These are phyloP conservation scores for Thelaira solivaga DNA, from an alignment of 2,888 invertebrate species.

Conservation along the genomic window DNA sequence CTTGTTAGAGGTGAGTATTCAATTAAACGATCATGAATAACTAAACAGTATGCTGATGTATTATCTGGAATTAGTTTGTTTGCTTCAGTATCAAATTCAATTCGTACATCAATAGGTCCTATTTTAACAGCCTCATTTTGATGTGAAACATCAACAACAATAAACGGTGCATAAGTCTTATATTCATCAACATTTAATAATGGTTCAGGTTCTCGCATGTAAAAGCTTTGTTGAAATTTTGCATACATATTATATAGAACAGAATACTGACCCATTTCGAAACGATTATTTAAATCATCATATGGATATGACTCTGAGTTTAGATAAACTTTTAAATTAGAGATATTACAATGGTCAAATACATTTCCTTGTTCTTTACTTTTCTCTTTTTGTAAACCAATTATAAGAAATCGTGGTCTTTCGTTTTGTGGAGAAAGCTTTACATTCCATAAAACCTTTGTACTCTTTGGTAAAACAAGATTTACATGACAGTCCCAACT, in stretches of 20 bases:
- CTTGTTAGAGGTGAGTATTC: neutral
- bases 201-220: neutral
- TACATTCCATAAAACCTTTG: neutral
- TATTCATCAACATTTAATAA: constrained; percentile 1
- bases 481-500: neutral
- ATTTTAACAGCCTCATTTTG: neutral
- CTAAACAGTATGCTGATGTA: constrained; percentile 3
- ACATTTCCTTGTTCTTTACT: constrained; percentile 8
- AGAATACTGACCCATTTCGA: neutral
- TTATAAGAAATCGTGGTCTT: constrained; percentile 10
- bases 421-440: too few relatives aligned
- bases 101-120: constrained; percentile 10
- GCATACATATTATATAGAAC: too few relatives aligned
- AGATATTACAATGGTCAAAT: too few relatives aligned
- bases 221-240: too few relatives aligned
- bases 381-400: constrained; percentile 28
- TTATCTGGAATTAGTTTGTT: constrained; percentile 3
- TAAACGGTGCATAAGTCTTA: constrained; percentile 5
- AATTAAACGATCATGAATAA: neutral
- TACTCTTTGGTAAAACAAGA: neutral
- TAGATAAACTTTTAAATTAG: too few relatives aligned
- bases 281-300: constrained; percentile 3
- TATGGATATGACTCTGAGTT: too few relatives aligned
- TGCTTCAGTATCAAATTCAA: constrained; percentile 13
- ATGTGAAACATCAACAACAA: constrained; percentile 5